phyloP scores from a whole-genome alignment of 2,888 invertebrate species.

The Emesis furor region DNA sequence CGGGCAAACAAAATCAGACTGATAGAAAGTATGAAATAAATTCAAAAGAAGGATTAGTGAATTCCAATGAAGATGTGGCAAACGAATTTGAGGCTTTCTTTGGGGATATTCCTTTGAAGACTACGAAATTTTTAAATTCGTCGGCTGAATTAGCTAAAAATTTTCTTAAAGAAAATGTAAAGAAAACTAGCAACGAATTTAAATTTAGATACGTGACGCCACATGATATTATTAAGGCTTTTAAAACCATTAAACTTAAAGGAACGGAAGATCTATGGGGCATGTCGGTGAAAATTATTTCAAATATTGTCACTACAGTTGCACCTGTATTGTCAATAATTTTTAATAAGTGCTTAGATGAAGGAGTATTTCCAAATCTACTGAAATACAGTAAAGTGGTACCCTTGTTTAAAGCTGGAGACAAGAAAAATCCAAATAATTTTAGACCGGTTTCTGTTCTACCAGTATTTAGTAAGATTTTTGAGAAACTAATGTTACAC shows the following conservation, averaged over 20 bases:
- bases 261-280: not conserved
- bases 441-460: too few species aligned
- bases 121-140: not conserved
- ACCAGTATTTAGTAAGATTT: too few species aligned
- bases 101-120: not conserved
- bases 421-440: too few species aligned
- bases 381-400: too few species aligned
- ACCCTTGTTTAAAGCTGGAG: too few species aligned
- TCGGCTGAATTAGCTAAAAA: not conserved
- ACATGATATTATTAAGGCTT: not conserved
- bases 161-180: not conserved
- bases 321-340: too few species aligned
- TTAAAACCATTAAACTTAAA: not conserved
- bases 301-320: too few species aligned
- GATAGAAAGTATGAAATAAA: not conserved
- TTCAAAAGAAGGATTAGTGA: too few species aligned
- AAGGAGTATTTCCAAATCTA: too few species aligned
- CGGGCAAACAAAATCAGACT: too few species aligned
- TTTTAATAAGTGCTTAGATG: too few species aligned
- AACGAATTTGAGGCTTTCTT: not conserved
- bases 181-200: not conserved
- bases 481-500: too few species aligned
- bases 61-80: not conserved
- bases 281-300: not conserved
- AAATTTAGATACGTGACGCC: not conserved